Evolutionary conservation across 2,888 invertebrate genomes (phyloP).

Genomic region (Cryptus viduatorius): DNA sequence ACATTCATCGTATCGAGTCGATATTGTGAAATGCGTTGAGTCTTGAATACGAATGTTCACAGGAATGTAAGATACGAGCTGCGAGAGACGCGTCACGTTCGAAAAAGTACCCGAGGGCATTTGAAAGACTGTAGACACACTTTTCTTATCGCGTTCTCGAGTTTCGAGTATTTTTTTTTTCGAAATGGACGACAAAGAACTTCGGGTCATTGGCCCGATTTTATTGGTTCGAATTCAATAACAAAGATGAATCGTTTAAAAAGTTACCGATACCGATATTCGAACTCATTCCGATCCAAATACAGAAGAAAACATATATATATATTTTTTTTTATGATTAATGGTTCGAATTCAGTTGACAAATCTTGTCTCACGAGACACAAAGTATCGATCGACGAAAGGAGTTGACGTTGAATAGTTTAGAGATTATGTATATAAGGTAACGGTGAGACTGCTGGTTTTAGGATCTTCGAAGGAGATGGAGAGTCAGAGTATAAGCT

Average conservation of each 20-base stretch:
- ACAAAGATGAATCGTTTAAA: conserved; percentile 6
- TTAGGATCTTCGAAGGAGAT: conserved; percentile 49
- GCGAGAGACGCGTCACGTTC: conserved; percentile 37
- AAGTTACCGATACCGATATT: not conserved
- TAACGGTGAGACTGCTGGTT: conserved; percentile 39
- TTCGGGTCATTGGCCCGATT: conserved; percentile 28
- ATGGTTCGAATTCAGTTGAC: not conserved
- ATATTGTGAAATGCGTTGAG: conserved; percentile 32
- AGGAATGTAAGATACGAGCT: conserved; percentile 59
- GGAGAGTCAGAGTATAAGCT: conserved; percentile 49
- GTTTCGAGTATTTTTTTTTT: conserved; percentile 11
- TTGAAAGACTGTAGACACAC: conserved; percentile 11
- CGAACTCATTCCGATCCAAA: not conserved
- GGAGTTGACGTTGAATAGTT: conserved; percentile 45
- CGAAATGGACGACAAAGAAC: not conserved
- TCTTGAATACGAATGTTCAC: conserved; percentile 39
- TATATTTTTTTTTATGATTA: not conserved
- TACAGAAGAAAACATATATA: not conserved
- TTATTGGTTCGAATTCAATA: conserved; percentile 10
- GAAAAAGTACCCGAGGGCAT: conserved; percentile 58
- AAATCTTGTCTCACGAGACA: not conserved
- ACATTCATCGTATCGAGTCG: conserved; percentile 10
- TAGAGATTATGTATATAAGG: conserved; percentile 37
- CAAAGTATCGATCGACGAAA: conserved; percentile 45
- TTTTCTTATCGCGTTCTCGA: conserved; percentile 17